Conservation (phyloP, 92 coral and sea anemone species). For the Diadumene lineata region DNA sequence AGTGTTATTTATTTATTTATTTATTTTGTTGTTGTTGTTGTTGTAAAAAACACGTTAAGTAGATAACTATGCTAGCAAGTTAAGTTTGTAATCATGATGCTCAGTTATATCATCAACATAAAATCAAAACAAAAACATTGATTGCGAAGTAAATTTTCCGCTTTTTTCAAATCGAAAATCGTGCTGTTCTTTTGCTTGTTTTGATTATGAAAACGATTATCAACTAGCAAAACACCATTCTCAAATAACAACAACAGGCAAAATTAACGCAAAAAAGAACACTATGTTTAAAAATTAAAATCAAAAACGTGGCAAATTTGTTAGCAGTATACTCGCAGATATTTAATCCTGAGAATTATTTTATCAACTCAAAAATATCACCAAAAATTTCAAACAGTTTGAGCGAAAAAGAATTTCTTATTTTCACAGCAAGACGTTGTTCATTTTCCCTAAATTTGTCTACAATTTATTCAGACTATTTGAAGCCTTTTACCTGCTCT, state of each 20-base stretch:
- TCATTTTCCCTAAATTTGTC: neutral
- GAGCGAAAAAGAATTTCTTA: neutral
- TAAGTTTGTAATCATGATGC: neutral
- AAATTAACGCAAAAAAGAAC: neutral
- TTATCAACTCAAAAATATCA: too few species aligned
- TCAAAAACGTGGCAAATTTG: neutral
- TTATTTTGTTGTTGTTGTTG: neutral
- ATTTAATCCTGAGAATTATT: too few species aligned
- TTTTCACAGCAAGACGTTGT: neutral
- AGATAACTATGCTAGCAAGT: neutral
- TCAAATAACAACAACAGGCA: neutral
- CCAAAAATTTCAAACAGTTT: too few species aligned
- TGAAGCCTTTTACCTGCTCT: too few species aligned
- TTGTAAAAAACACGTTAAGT: neutral
- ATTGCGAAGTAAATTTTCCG: neutral
- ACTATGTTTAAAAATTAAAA: neutral
- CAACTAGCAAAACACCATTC: neutral
- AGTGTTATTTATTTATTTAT: too few species aligned
- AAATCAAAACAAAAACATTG: neutral
- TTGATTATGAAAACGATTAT: constrained; percentile 1
- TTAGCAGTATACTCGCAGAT: too few species aligned
- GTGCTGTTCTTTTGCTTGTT: constrained; percentile 14
- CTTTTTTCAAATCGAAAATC: neutral
- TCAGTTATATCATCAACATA: neutral
- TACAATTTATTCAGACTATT: neutral